phyloP scores from a whole-genome alignment of 2,888 invertebrate species.

The Boloria euphrosyne region DNA sequence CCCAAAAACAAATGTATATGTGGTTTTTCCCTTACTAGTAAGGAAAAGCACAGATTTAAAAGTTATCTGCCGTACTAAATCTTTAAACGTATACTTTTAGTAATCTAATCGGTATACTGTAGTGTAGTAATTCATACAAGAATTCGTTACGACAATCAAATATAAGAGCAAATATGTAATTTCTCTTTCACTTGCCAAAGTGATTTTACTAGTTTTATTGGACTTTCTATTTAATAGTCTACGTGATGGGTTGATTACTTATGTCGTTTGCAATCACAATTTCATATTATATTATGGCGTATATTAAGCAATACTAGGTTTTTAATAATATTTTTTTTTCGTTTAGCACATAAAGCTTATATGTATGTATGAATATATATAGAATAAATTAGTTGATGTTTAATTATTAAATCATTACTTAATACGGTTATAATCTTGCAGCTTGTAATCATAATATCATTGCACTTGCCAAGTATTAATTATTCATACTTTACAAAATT shows the following conservation, averaged over 20 bases:
- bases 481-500: too few relatives aligned
- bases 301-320: neutral
- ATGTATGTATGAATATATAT: too few relatives aligned
- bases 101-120: neutral
- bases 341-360: too few relatives aligned
- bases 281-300: conserved; percentile 9
- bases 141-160: conserved; percentile 49
- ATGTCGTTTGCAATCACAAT: conserved; percentile 47
- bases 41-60: too few relatives aligned
- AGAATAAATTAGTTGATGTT: too few relatives aligned
- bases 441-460: too few relatives aligned
- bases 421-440: too few relatives aligned
- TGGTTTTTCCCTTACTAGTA: too few relatives aligned
- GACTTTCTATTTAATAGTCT: conserved; percentile 74
- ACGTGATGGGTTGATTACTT: conserved; percentile 58
- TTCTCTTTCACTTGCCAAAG: conserved; percentile 70
- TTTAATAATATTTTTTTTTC: neutral
- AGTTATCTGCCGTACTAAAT: neutral
- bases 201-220: conserved; percentile 68
- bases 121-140: neutral
- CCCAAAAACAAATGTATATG: too few relatives aligned
- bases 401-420: too few relatives aligned
- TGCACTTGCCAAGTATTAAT: too few relatives aligned
- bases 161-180: conserved; percentile 60
- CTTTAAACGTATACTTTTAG: conserved; percentile 1